These are phyloP conservation scores for Corythoichthys haematopterus DNA, from an alignment of 2,113 vertebrate genomes.

Conservation along the genomic window DNA sequence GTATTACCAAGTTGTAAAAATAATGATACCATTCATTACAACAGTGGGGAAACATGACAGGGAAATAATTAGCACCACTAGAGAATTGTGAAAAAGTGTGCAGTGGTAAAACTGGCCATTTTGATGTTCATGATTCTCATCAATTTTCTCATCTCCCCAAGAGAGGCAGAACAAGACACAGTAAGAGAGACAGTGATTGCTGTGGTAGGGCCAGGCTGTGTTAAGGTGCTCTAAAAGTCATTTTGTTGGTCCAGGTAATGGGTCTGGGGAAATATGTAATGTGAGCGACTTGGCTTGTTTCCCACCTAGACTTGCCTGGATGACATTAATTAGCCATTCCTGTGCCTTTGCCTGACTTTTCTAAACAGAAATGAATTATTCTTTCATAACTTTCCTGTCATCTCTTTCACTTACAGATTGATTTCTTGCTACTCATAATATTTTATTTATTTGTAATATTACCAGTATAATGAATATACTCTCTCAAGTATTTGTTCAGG, in stretches of 20 bases:
- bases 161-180: conserved; percentile 4
- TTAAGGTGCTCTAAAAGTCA: conserved; percentile 51
- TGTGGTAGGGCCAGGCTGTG: conserved; percentile 16
- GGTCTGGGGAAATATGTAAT: conserved; percentile 47
- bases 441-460: not conserved
- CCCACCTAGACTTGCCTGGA: conserved; percentile 48
- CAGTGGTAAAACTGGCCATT: conserved; percentile 28
- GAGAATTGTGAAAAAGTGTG: conserved; percentile 27
- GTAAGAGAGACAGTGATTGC: not conserved
- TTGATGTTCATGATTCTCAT: conserved; percentile 39
- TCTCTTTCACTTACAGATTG: conserved; percentile 15
- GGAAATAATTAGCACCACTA: conserved; percentile 44
- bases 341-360: conserved; percentile 12
- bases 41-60: conserved; percentile 38
- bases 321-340: conserved; percentile 57
- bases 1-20: conserved; percentile 36
- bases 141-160: conserved; percentile 33
- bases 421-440: conserved; percentile 7
- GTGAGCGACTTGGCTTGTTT: conserved; percentile 49
- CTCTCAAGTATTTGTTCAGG: not conserved
- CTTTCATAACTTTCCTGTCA: not conserved
- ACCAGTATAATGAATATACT: not conserved
- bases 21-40: conserved; percentile 49
- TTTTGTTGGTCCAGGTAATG: conserved; percentile 56
- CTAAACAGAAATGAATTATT: conserved; percentile 13